phyloP scores from a whole-genome alignment of 2,888 invertebrate genomes.

The Mythimna albipuncta region DNA sequence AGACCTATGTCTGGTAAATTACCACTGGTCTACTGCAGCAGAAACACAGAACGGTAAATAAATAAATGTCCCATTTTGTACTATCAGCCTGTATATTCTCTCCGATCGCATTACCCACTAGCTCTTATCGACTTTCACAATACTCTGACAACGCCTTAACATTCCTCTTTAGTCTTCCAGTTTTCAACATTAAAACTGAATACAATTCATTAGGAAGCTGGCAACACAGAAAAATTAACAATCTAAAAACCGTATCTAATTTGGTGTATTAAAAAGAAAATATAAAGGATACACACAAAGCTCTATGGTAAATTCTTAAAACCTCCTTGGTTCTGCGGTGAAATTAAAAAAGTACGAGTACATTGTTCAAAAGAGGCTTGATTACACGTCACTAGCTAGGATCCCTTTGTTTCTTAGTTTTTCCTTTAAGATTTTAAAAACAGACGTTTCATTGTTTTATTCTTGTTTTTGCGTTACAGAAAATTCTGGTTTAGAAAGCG shows the following conservation, averaged over 20 bases:
- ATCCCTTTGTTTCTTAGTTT: slow-evolving; percentile 78
- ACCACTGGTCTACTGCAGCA: too few species aligned
- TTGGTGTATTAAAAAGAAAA: slow-evolving; percentile 10
- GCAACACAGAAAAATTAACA: not conserved
- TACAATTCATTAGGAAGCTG: not conserved
- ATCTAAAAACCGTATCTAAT: not conserved
- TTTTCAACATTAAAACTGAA: slow-evolving; percentile 3
- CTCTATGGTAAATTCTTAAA: slow-evolving; percentile 59
- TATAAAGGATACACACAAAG: slow-evolving; percentile 47
- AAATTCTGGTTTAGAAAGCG: slow-evolving; percentile 12
- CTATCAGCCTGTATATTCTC: slow-evolving; percentile 31
- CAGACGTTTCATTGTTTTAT: slow-evolving; percentile 57
- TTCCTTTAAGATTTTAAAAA: slow-evolving; percentile 68
- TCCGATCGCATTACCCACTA: slow-evolving; percentile 24
- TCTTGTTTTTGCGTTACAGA: slow-evolving; percentile 26
- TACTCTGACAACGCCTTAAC: slow-evolving; percentile 6
- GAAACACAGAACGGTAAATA: not conserved
- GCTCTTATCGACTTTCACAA: slow-evolving; percentile 31
- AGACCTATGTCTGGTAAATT: too few species aligned
- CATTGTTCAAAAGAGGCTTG: slow-evolving; percentile 82
- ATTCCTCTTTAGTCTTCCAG: slow-evolving; percentile 17
- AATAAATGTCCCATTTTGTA: not conserved
- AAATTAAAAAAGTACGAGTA: slow-evolving; percentile 77
- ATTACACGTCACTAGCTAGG: slow-evolving; percentile 83
- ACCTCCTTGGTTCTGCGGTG: slow-evolving; percentile 64